These are phyloP conservation scores for Istiophorus platypterus DNA, from an alignment of 2,113 vertebrate genomes.

Conservation along the genomic window DNA sequence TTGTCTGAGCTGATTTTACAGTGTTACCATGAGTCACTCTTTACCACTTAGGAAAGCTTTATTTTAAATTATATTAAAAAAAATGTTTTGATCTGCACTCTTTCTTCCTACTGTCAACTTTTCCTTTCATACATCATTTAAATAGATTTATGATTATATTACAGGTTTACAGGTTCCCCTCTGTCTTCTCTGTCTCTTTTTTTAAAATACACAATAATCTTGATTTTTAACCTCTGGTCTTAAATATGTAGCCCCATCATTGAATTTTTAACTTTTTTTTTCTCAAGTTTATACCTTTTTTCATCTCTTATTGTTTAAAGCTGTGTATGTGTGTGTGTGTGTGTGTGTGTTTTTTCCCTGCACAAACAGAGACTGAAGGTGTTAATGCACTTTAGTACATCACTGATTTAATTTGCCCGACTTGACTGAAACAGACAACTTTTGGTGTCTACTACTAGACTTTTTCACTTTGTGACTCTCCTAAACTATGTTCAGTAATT, in stretches of 20 bases:
- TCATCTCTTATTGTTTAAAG: neutral
- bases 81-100: neutral
- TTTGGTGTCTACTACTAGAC: slow-evolving; percentile 27
- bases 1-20: neutral
- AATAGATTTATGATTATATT: neutral
- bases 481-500: slow-evolving; percentile 27
- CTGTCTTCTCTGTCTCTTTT: slow-evolving; percentile 6
- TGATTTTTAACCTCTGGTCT: slow-evolving; percentile 23
- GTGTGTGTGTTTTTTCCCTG: neutral
- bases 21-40: neutral
- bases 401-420: slow-evolving; percentile 10
- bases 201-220: slow-evolving; percentile 2
- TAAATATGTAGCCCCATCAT: neutral
- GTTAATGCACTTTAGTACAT: slow-evolving; percentile 29
- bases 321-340: too few species aligned
- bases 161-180: slow-evolving; percentile 16
- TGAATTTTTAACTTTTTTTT: neutral
- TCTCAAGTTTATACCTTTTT: slow-evolving; percentile 25
- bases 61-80: slow-evolving; percentile 8
- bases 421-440: slow-evolving; percentile 7
- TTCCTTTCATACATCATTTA: neutral
- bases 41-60: slow-evolving; percentile 7
- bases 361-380: slow-evolving; percentile 18
- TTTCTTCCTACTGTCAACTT: neutral
- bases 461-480: slow-evolving; percentile 37